Base-by-base conservation (phyloP, 2,797 vertebrate species). In the Centroberyx gerrardi region DNA sequence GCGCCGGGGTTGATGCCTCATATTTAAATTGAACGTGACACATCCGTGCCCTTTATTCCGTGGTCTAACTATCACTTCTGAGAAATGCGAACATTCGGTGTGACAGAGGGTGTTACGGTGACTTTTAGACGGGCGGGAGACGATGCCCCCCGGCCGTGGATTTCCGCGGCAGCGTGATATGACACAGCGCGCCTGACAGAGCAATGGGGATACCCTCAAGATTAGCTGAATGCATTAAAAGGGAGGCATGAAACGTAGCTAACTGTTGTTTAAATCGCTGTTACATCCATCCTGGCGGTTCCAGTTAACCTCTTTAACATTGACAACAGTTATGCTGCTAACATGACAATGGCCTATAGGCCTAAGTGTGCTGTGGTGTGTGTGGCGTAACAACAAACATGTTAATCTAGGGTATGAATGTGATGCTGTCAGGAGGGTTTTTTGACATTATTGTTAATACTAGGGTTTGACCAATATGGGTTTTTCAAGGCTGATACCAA, bases 21-120 rank as follows among this genome's bases (percentile, higher is more conserved):
- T 90, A 90, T 93, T 93, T 65, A 91, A 85, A 94, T 89, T 75
- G 80, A 85, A 90, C 62, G 65, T 84, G 94, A 94, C 93, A 93
- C 77, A 68, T 87, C 55, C 76, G 59, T 91, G 92, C 74, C 92
- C 93, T 93, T 94, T 93, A 86, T 87, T 78, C 84, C 53, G 64
- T 55, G 78, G 78, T 90, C 90, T 91, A 88, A 92, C 88, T 88
- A 90, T 90, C 84, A 85, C 85, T 86, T 92, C 70, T 86, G 87
- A 90, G 87, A 89, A 90, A 93, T 78, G 86, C 84, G 76, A 91
- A 87, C 92, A 92, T 91, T 92, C 82, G 76, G 78, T 90, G 90
- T 94, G 92, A 94, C 91, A 90, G 87, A 85, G 89, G 88, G 89
- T 88, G 88, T 88, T 90, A 88, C 44, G 52, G 81, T 92, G 92